phyloP scores from a whole-genome alignment of 1,140 invertebrate genomes.

The Stegodyphus dumicola region DNA sequence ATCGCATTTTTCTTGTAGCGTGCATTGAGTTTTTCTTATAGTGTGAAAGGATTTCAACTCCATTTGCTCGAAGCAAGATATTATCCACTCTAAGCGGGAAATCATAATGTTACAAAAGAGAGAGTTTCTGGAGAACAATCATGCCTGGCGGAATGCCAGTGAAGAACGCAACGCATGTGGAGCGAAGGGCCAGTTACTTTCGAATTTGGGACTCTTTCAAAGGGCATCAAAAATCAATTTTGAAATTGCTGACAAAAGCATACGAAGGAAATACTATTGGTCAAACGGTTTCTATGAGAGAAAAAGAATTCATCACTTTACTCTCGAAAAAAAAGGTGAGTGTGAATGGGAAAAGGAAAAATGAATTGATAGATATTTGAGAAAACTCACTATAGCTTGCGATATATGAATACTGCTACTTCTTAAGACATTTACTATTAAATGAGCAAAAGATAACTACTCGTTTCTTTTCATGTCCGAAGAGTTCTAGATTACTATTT shows the following conservation, averaged over 20 bases:
- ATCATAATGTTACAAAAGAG: conserved; percentile 5
- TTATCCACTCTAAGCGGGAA: conserved; percentile 2
- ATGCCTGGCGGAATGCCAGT: conserved; percentile 22
- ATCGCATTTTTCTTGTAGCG: too few relatives aligned
- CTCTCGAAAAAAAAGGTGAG: too few relatives aligned
- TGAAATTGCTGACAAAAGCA: conserved; percentile 1
- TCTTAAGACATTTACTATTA: too few relatives aligned
- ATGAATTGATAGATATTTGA: too few relatives aligned
- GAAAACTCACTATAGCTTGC: too few relatives aligned
- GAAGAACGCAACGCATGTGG: neutral
- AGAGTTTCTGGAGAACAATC: conserved; percentile 19
- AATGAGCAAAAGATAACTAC: too few relatives aligned
- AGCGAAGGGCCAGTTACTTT: neutral
- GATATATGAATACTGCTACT: too few relatives aligned
- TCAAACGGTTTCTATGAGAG: conserved; percentile 9
- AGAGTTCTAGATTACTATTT: too few relatives aligned
- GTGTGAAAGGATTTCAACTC: conserved; percentile 3
- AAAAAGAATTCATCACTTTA: conserved; percentile 7
- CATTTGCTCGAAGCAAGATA: neutral
- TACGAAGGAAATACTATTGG: neutral
- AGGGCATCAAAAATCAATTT: conserved; percentile 19
- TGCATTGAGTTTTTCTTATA: too few relatives aligned
- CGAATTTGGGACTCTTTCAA: conserved; percentile 7
- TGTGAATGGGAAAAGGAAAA: too few relatives aligned
- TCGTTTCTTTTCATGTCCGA: too few relatives aligned